These are phyloP conservation scores for Luidia sarsii DNA, from an alignment of 53 echinoderm and acorn worm genomes.

Conservation along the genomic window DNA sequence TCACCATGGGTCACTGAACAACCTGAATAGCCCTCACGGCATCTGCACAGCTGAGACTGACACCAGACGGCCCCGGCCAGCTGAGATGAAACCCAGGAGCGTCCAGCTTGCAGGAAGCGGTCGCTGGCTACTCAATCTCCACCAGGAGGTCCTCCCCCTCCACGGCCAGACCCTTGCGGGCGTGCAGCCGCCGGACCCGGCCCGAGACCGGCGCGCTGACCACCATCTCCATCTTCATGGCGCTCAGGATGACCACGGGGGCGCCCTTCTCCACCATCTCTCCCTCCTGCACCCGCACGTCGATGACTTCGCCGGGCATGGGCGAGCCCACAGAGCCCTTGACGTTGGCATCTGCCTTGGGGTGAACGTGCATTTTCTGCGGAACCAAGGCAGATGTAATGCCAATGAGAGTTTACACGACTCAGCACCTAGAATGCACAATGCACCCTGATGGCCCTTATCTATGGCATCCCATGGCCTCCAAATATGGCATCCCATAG, in stretches of 20 bases:
- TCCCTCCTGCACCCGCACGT: constrained; percentile 77
- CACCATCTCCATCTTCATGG: constrained; percentile 99
- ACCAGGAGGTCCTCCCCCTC: constrained; percentile 90
- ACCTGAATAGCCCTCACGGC: too few species aligned
- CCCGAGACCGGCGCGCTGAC: constrained; percentile 85
- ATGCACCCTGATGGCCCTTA: too few species aligned
- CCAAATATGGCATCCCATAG: too few species aligned
- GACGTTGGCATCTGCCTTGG: constrained; percentile 77
- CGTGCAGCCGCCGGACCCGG: constrained; percentile 70
- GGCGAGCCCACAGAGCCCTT: constrained; percentile 97
- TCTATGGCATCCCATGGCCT: too few species aligned
- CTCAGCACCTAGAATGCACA: too few species aligned
- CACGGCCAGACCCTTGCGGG: constrained; percentile 70
- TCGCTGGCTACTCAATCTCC: constrained; percentile 63
- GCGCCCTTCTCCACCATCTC: constrained; percentile 87
- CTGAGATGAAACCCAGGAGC: too few species aligned
- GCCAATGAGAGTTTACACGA: background rate
- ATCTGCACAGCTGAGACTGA: too few species aligned
- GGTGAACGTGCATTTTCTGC: constrained; percentile 90
- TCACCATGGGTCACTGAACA: too few species aligned
- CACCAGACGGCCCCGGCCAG: too few species aligned
- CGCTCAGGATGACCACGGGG: constrained; percentile 87
- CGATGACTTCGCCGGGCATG: constrained; percentile 94
- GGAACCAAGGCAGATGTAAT: too few species aligned
- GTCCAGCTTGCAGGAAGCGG: too few species aligned